Evolutionary conservation across 2,888 invertebrate genomes (phyloP).

Genomic region (Thyatira batis): DNA sequence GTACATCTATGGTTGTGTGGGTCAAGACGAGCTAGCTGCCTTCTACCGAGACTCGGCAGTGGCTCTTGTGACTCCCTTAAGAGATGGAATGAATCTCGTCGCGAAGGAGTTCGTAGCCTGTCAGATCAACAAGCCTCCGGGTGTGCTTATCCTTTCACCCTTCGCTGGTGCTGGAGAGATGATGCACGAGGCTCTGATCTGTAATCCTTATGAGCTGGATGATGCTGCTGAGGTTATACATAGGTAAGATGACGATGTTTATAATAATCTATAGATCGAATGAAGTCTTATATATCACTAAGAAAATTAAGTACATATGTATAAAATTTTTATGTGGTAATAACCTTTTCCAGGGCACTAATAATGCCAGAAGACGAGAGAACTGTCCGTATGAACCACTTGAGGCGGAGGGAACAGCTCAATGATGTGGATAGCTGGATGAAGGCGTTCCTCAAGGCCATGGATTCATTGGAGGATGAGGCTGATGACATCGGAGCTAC

Average conservation of each 20-base stretch:
- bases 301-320: no score
- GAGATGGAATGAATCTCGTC: slow-evolving; percentile 96
- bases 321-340: no score
- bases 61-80: slow-evolving; percentile 92
- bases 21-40: slow-evolving; percentile 92
- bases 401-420: slow-evolving; percentile 89
- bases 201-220: slow-evolving; percentile 94
- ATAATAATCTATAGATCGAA: not conserved
- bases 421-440: slow-evolving; percentile 95
- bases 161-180: slow-evolving; percentile 96
- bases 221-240: slow-evolving; percentile 94
- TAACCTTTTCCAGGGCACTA: slow-evolving; percentile 84
- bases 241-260: slow-evolving; percentile 65
- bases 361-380: slow-evolving; percentile 96
- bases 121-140: slow-evolving; percentile 92
- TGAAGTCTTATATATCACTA: no score
- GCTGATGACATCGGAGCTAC: slow-evolving; percentile 92
- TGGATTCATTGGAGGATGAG: slow-evolving; percentile 91
- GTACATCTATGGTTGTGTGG: slow-evolving; percentile 94
- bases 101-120: slow-evolving; percentile 97
- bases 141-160: slow-evolving; percentile 93
- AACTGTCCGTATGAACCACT: slow-evolving; percentile 91
- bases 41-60: slow-evolving; percentile 94
- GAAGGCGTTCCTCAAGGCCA: slow-evolving; percentile 92
- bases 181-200: slow-evolving; percentile 95